These are phyloP conservation scores for Elmis aenea DNA, from an alignment of 2,888 invertebrate genomes.

Conservation along the genomic window DNA sequence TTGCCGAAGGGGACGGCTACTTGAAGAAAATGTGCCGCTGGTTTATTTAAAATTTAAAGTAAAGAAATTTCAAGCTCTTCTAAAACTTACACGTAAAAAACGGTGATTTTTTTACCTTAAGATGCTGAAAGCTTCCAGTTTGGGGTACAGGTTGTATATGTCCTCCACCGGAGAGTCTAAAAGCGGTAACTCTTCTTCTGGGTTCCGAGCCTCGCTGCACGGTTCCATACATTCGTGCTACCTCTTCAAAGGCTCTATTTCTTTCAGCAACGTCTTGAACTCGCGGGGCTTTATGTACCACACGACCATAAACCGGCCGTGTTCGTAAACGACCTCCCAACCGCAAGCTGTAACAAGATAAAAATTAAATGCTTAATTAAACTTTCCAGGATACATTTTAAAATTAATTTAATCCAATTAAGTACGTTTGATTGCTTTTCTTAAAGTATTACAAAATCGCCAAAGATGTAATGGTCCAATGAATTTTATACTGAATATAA, in stretches of 20 bases:
- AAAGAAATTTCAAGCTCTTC: too few species aligned
- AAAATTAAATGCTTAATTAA: neutral
- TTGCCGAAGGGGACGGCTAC: too few species aligned
- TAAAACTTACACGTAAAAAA: neutral
- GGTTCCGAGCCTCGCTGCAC: constrained; percentile 40
- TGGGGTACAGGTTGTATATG: constrained; percentile 49
- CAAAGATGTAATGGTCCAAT: too few species aligned
- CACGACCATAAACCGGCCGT: constrained; percentile 66
- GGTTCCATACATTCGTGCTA: constrained; percentile 49
- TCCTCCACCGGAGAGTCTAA: constrained; percentile 43
- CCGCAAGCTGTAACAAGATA: constrained; percentile 37
- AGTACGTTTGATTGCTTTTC: too few species aligned
- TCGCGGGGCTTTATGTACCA: constrained; percentile 65
- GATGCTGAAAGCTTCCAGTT: constrained; percentile 61
- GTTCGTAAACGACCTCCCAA: constrained; percentile 41
- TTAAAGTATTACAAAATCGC: too few species aligned
- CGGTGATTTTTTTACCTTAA: constrained; percentile 50
- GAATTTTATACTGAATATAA: too few species aligned
- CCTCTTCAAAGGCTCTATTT: constrained; percentile 51
- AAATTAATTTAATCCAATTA: too few species aligned
- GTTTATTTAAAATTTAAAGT: too few species aligned
- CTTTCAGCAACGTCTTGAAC: constrained; percentile 45
- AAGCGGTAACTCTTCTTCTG: constrained; percentile 38
- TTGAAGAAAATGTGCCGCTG: too few species aligned
- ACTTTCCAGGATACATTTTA: too few species aligned